phyloP scores from a whole-genome alignment of 1,140 invertebrate genomes.

The Drosophila jambulina region DNA sequence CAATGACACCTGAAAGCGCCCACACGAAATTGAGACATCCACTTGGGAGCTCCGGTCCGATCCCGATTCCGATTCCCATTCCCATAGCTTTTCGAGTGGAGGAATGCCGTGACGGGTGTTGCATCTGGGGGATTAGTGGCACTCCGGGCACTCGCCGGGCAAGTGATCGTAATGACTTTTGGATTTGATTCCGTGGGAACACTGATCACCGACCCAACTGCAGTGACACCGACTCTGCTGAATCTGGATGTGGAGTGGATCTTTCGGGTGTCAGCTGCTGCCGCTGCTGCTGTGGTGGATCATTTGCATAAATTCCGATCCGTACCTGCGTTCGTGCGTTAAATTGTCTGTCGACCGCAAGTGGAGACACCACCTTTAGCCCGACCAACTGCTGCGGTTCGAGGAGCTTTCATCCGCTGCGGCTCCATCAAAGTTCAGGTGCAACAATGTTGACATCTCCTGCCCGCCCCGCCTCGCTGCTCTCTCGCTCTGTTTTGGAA shows the following conservation, averaged over 20 bases:
- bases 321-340: constrained; percentile 70
- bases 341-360: constrained; percentile 73
- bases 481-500: constrained; percentile 63
- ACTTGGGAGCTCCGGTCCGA: constrained; percentile 13
- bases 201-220: constrained; percentile 24
- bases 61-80: constrained; percentile 50
- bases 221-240: constrained; percentile 54
- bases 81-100: constrained; percentile 56
- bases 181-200: constrained; percentile 63
- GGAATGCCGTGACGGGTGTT: constrained; percentile 51
- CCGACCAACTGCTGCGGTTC: constrained; percentile 28
- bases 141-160: constrained; percentile 61
- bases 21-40: constrained; percentile 76
- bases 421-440: constrained; percentile 69
- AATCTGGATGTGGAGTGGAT: constrained; percentile 14
- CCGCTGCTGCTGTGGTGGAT: constrained; percentile 4
- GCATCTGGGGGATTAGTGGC: constrained; percentile 73
- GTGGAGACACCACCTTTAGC: constrained; percentile 12
- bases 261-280: constrained; percentile 37
- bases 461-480: not conserved
- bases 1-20: constrained; percentile 77
- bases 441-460: constrained; percentile 74
- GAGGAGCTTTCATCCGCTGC: constrained; percentile 63
- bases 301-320: constrained; percentile 75
- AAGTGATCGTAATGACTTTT: constrained; percentile 77